phyloP scores from a whole-genome alignment of 23 tunicate species.

The Oikopleura vanhoeffeni region DNA sequence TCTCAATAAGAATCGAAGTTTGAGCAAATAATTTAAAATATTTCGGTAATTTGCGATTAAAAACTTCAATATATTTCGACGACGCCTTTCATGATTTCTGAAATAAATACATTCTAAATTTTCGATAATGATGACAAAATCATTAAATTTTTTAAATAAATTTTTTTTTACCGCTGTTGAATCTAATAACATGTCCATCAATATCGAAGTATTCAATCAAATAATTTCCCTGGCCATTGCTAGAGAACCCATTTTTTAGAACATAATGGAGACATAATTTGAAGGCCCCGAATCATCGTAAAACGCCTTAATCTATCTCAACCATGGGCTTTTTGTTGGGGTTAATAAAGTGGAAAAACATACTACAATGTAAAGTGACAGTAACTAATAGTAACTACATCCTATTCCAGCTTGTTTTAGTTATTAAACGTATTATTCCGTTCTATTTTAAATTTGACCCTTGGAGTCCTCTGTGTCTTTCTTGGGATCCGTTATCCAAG shows the following conservation, averaged over 20 bases:
- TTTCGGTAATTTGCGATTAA: too few species aligned
- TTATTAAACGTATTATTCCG: too few species aligned
- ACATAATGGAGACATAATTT: not conserved
- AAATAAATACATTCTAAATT: too few species aligned
- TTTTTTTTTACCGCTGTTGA: not conserved
- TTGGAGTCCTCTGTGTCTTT: too few species aligned
- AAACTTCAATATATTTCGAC: too few species aligned
- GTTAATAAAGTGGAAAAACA: not conserved
- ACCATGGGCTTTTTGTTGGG: not conserved
- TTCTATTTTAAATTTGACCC: too few species aligned
- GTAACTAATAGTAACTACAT: not conserved
- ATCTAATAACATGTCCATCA: not conserved
- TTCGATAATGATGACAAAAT: too few species aligned
- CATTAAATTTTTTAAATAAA: too few species aligned
- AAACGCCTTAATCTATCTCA: not conserved
- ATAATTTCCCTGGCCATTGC: not conserved
- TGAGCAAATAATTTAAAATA: too few species aligned
- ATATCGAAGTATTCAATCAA: not conserved
- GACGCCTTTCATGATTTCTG: too few species aligned
- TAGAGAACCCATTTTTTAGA: not conserved
- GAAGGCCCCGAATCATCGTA: not conserved
- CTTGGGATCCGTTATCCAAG: not conserved
- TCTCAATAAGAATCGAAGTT: too few species aligned
- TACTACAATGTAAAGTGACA: not conserved
- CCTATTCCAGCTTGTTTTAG: too few species aligned